Percentiles rank a stretch among this genome's conserved stretches.
phyloP scores from a whole-genome alignment of 2,888 invertebrate genomes.

The Agonopterix alstromeriana region DNA sequence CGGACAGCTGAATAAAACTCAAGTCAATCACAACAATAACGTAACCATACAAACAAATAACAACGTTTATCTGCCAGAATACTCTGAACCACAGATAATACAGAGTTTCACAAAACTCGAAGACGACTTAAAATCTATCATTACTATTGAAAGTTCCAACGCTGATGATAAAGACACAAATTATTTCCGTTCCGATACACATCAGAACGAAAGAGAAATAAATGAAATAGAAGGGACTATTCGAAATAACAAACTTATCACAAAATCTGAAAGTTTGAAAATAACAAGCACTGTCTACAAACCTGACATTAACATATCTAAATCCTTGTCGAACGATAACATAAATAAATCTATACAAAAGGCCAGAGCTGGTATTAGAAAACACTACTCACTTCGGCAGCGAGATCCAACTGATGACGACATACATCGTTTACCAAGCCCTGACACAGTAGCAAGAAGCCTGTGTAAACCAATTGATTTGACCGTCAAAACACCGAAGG shows the following conservation, averaged over 20 bases:
- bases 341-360: constrained; percentile 43
- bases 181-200: constrained; percentile 51
- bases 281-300: constrained; percentile 38
- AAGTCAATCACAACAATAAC: constrained; percentile 25
- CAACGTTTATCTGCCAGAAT: constrained; percentile 39
- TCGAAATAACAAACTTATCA: constrained; percentile 63
- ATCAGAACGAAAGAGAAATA: constrained; percentile 70
- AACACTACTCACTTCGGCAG: constrained; percentile 70
- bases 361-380: constrained; percentile 44
- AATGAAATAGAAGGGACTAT: constrained; percentile 73
- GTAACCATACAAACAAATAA: constrained; percentile 32
- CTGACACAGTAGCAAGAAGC: constrained; percentile 44
- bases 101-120: constrained; percentile 61
- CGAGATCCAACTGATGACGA: constrained; percentile 61
- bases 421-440: constrained; percentile 53
- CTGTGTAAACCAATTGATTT: constrained; percentile 26
- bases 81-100: constrained; percentile 47
- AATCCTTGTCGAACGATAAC: constrained; percentile 61
- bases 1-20: constrained; percentile 59
- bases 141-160: constrained; percentile 64
- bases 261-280: constrained; percentile 63
- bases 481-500: constrained; percentile 19
- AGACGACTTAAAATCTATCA: constrained; percentile 67
- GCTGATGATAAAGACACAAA: constrained; percentile 51
- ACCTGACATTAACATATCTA: constrained; percentile 45